Base-by-base conservation (phyloP, 2,888 invertebrate genomes). In the Toxonevra muliebris region DNA sequence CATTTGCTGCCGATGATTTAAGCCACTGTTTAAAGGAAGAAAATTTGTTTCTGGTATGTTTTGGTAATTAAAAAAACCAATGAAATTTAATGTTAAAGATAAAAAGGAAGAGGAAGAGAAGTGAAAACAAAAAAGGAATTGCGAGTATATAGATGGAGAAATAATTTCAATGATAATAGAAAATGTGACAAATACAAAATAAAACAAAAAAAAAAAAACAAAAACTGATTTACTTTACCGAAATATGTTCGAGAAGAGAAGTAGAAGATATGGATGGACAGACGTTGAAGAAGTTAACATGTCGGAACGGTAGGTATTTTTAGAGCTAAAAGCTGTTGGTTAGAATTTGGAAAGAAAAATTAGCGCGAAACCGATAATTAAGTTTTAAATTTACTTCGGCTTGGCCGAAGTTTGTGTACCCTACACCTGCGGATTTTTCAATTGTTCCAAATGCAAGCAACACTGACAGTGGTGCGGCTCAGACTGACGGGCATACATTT, bases 1-100 rank as follows among this genome's bases (percentile, higher is more conserved):
- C 75, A 66, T 59, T 71, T 58, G 65, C 70, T 67, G 65, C 61
- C 62, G 60, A 30, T 30, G 30, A 70, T 69, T 65, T 66, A 64
- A 66, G 67, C 65, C 70, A 71, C 69, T 71, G 69, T 70, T 62
- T 69, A 58, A 65, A 65, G 61, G 62, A 66, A 68, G 65, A 57
- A 59, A 67, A 62, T 40, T 66, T 54, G 53, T 63, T 60, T 20
- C 12, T 58, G 62, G 19, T 48, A 15, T 60, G 20, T 54, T 30
- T 60, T 70, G 53, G 60, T 66, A 52, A 61, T 50, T 19, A 42
- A 50, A 62, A 48, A 65, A 30, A 42, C 19, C 52, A 58, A 54
- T 63, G 40, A 61, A 41, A 48, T 30, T 57, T 45, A 45, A 54
- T 40, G n/a, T 43, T 43, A 63, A 45, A 8, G 20, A 40, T 20